Evolutionary conservation across 2,797 vertebrate genomes (phyloP), one percentile per base, ranked within the genome.

Genomic region (Trachurus trachurus): DNA sequence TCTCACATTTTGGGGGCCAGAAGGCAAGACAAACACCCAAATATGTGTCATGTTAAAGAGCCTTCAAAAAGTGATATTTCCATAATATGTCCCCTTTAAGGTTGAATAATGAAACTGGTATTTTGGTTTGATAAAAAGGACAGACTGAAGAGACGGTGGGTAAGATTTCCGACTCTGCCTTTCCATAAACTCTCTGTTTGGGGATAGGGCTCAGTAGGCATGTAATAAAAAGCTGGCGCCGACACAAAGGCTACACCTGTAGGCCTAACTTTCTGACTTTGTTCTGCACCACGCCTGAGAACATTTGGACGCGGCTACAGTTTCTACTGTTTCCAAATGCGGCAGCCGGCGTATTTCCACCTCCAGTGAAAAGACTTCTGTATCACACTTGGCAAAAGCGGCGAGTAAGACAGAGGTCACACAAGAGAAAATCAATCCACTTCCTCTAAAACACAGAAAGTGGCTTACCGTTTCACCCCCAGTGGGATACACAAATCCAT

Each of bases 351-450:
- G 74, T 64, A 45, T 89, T 87, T 86, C 81, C 82, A 82, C 78
- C 88, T 85, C 81, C 81, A 78, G 80, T 88, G 82, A 86, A 90
- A 92, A 92, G 69, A 88, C 88, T 93, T 92, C 75, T 87, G 87
- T 80, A 90, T 87, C 85, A 71, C 85, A 81, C 82, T 84, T 76
- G 71, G 86, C 88, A 85, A 83, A 73, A 31, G 75, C 79, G 71
- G 85, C 40, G 53, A 89, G 73, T 69, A 78, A 92, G 89, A 91
- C 86, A 78, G 87, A 90, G 92, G 92, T 91, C 88, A 83, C 84
- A 16, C 12, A 76, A 92, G 90, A 88, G 80, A 74, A 88, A 93
- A 94, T 93, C 92, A 92, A 94, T 93, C 88, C 85, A 89, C 89
- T 91, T 89, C 87, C 86, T 82, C 83, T 85, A 87, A 90, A 91